phyloP scores from a whole-genome alignment of 2,888 invertebrate species.

The Phyto melanocephala region DNA sequence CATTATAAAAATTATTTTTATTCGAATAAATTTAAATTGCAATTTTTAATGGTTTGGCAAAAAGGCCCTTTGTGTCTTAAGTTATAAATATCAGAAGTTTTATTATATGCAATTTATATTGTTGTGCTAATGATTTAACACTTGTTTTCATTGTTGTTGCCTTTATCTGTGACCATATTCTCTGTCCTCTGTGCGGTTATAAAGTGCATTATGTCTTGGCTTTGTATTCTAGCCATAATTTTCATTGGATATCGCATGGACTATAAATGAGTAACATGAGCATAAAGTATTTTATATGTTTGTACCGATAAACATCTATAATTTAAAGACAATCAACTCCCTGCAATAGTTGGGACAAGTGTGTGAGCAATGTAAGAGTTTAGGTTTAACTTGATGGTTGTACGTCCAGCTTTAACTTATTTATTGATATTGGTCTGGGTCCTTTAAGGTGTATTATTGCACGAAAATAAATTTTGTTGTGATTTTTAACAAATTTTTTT shows the following conservation, averaged over 20 bases:
- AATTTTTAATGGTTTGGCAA: background rate
- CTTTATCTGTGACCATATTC: background rate
- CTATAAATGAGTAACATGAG: constrained; percentile 21
- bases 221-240: constrained; percentile 55
- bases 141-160: constrained; percentile 38
- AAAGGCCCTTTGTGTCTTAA: background rate
- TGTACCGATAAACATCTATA: constrained; percentile 56
- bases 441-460: background rate
- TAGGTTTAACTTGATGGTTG: background rate
- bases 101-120: constrained; percentile 30
- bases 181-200: constrained; percentile 25
- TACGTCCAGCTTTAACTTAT: background rate
- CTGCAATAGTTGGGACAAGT: constrained; percentile 35
- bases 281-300: constrained; percentile 46
- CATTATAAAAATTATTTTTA: constrained; percentile 48
- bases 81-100: background rate
- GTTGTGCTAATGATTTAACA: constrained; percentile 54
- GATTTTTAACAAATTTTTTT: background rate
- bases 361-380: constrained; percentile 1
- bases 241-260: background rate
- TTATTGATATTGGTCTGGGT: constrained; percentile 11
- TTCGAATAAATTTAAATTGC: background rate
- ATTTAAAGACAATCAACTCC: constrained; percentile 44
- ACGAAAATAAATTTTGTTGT: constrained; percentile 20
- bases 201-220: constrained; percentile 42